Percentiles rank a stretch among this genome's conserved stretches.
phyloP scores from a whole-genome alignment of 2,797 vertebrate genomes.

The Holocentrus rufus region DNA sequence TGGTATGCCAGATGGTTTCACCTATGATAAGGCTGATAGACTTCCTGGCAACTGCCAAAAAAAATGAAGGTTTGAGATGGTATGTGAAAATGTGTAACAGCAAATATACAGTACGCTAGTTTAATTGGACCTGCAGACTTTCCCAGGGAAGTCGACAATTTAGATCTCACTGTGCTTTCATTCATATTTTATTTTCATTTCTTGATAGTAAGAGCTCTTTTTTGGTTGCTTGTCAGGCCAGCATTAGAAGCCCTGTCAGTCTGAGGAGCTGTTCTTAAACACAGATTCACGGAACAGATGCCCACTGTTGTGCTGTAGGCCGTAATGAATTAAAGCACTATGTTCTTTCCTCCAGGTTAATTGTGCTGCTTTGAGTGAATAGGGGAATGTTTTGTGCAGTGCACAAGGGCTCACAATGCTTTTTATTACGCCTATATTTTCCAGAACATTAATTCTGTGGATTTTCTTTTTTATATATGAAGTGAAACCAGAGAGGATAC shows the following conservation, averaged over 20 bases:
- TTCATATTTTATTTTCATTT: neutral
- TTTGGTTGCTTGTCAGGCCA: constrained; percentile 36
- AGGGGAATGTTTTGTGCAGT: constrained; percentile 32
- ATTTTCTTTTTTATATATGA: constrained; percentile 59
- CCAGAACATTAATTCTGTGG: constrained; percentile 75
- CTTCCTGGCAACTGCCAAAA: constrained; percentile 20
- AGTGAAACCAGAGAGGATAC: constrained; percentile 57
- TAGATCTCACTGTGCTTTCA: constrained; percentile 2
- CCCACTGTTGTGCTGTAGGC: constrained; percentile 50
- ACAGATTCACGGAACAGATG: constrained; percentile 55
- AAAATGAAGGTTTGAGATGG: constrained; percentile 33
- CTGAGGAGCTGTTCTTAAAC: constrained; percentile 32
- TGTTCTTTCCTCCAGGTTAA: constrained; percentile 74
- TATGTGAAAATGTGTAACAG: neutral
- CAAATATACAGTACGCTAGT: neutral
- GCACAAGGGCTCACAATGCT: constrained; percentile 35
- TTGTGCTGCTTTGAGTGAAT: constrained; percentile 72
- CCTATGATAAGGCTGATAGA: constrained; percentile 46
- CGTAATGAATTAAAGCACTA: constrained; percentile 62
- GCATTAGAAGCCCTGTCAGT: constrained; percentile 24
- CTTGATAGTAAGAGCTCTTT: neutral
- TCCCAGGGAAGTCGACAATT: neutral
- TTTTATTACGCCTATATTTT: constrained; percentile 78
- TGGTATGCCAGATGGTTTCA: constrained; percentile 62
- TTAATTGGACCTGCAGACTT: neutral